phyloP scores from a whole-genome alignment of 2,797 vertebrate genomes.

The Cottoperca gobio region DNA sequence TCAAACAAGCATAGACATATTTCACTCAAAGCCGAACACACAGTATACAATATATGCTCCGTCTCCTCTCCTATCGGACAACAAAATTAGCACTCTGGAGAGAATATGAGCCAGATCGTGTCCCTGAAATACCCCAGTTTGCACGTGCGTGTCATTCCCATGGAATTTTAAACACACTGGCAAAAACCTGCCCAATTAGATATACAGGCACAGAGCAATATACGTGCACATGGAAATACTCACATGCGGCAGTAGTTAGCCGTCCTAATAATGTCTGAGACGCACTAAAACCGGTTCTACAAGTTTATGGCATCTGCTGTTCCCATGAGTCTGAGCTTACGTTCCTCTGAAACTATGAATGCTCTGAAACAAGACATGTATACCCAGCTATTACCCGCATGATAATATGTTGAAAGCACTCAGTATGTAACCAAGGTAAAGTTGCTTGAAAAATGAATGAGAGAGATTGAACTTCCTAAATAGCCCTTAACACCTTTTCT shows the following conservation, averaged over 20 bases:
- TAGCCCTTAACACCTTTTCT: not conserved
- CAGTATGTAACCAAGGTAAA: not conserved
- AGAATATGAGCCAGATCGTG: slow-evolving; percentile 61
- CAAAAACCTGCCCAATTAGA: slow-evolving; percentile 75
- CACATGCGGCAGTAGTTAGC: slow-evolving; percentile 56
- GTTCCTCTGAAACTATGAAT: slow-evolving; percentile 16
- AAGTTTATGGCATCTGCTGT: slow-evolving; percentile 40
- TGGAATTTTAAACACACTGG: slow-evolving; percentile 79
- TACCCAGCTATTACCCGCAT: not conserved
- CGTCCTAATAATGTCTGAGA: slow-evolving; percentile 50
- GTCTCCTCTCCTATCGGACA: slow-evolving; percentile 39
- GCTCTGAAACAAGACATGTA: slow-evolving; percentile 28
- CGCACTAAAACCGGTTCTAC: slow-evolving; percentile 32
- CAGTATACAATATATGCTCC: slow-evolving; percentile 12
- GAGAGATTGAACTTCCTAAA: not conserved
- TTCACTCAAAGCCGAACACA: slow-evolving; percentile 18
- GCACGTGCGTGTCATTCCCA: slow-evolving; percentile 71
- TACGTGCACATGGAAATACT: slow-evolving; percentile 41
- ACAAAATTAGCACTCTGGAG: slow-evolving; percentile 56
- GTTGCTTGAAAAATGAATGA: slow-evolving; percentile 4
- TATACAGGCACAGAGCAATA: slow-evolving; percentile 60
- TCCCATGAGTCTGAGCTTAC: slow-evolving; percentile 45
- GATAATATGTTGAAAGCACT: slow-evolving; percentile 9
- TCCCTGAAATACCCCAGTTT: slow-evolving; percentile 75
- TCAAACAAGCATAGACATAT: slow-evolving; percentile 29